Percentiles rank a stretch among this genome's conserved stretches.
Conservation (phyloP, 2,113 vertebrate genomes). For the Arenaria interpres region DNA sequence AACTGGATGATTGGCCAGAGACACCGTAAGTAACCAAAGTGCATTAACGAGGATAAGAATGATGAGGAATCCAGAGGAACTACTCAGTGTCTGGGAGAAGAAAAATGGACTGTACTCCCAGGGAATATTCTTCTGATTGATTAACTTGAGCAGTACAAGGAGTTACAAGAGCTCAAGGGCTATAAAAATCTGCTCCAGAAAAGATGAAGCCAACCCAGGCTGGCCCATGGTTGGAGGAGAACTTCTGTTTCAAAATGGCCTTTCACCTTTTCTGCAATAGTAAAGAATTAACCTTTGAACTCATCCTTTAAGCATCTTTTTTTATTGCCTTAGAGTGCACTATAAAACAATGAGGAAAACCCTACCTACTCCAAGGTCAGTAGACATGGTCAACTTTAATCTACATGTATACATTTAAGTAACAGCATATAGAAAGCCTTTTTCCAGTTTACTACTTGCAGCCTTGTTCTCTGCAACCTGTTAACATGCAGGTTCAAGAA, state of each 20-base stretch:
- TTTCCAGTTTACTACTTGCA: not conserved
- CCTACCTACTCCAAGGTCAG: not conserved
- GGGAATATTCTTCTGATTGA: slow-evolving; percentile 54
- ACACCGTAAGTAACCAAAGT: not conserved
- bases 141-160: slow-evolving; percentile 33
- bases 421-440: not conserved
- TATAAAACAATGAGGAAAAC: not conserved
- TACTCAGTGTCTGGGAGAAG: not conserved
- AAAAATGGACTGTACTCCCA: slow-evolving; percentile 12
- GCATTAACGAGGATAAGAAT: not conserved
- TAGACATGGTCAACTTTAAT: not conserved
- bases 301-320: not conserved
- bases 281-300: slow-evolving; percentile 50
- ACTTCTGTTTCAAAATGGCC: slow-evolving; percentile 8
- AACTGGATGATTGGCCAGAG: not conserved
- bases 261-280: slow-evolving; percentile 6
- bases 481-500: not conserved
- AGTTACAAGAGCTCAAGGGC: slow-evolving; percentile 55
- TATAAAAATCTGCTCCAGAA: slow-evolving; percentile 47
- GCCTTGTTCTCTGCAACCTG: not conserved
- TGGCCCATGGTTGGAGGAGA: not conserved
- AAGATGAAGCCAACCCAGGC: slow-evolving; percentile 4
- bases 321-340: not conserved
- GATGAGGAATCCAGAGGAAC: slow-evolving; percentile 36
- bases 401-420: not conserved